Conservation (phyloP, 2,113 vertebrate genomes). For the Clarias macrocephalus region DNA sequence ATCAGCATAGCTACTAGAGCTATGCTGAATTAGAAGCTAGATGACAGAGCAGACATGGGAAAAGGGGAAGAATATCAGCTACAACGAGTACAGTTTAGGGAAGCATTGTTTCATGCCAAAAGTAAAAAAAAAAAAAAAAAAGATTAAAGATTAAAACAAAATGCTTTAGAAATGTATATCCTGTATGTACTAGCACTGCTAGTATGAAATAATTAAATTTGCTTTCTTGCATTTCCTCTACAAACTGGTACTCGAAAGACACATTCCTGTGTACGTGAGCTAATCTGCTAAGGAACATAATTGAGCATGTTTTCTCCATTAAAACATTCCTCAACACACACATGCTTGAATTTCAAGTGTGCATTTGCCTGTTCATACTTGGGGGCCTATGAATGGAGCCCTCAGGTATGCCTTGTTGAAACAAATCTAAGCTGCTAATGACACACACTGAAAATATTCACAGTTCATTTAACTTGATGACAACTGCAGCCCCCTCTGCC, state of each 20-base stretch:
- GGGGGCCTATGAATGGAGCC: conserved; percentile 81
- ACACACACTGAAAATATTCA: conserved; percentile 89
- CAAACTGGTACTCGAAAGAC: background rate
- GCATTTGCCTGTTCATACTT: conserved; percentile 78
- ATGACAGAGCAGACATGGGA: background rate
- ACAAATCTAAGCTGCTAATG: conserved; percentile 89
- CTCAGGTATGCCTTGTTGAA: conserved; percentile 86
- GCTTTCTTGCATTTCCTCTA: background rate
- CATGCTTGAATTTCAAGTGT: conserved; percentile 57
- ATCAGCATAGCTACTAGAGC: conserved; percentile 67
- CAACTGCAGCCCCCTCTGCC: conserved; percentile 72
- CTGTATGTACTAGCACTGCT: background rate
- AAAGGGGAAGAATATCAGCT: background rate
- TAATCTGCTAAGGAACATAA: conserved; percentile 2
- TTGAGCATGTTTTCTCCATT: conserved; percentile 3
- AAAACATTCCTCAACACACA: conserved; percentile 50
- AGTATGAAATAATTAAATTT: background rate
- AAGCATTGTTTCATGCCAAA: background rate
- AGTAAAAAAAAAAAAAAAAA: background rate
- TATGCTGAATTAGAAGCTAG: conserved; percentile 52
- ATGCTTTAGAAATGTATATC: background rate
- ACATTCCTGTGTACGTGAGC: background rate
- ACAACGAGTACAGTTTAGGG: background rate
- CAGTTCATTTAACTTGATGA: conserved; percentile 94
- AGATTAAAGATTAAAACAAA: background rate